These are phyloP conservation scores for Cheilosia pagana DNA, from an alignment of 2,888 invertebrate species.

Conservation along the genomic window DNA sequence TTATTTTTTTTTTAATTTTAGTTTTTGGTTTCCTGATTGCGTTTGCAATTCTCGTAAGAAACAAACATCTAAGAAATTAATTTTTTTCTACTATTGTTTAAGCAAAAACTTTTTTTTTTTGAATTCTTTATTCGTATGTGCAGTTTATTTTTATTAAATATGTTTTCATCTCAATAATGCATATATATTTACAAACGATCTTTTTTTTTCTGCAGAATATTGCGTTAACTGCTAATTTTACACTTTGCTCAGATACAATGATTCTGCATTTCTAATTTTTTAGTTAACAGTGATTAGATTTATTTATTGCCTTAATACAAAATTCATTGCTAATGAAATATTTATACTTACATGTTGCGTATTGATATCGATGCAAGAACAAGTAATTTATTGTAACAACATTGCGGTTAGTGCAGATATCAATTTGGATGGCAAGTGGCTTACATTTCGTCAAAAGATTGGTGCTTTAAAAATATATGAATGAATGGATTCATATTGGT, in stretches of 20 bases:
- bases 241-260: slow-evolving; percentile 52
- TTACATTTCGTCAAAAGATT: not conserved
- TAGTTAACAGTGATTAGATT: slow-evolving; percentile 17
- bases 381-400: slow-evolving; percentile 40
- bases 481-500: too few relatives aligned
- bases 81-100: slow-evolving; percentile 62
- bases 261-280: slow-evolving; percentile 39
- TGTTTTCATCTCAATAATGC: slow-evolving; percentile 1
- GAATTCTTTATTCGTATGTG: slow-evolving; percentile 39
- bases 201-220: slow-evolving; percentile 33
- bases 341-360: slow-evolving; percentile 38
- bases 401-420: slow-evolving; percentile 8
- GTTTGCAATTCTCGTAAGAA: slow-evolving; percentile 74
- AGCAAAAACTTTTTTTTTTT: slow-evolving; percentile 61
- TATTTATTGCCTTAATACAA: slow-evolving; percentile 69
- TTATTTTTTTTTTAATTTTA: too few relatives aligned
- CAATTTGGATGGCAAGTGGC: slow-evolving; percentile 10
- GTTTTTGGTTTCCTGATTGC: slow-evolving; percentile 63
- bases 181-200: slow-evolving; percentile 21
- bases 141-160: slow-evolving; percentile 24
- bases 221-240: slow-evolving; percentile 52
- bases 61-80: slow-evolving; percentile 64
- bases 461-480: not conserved
- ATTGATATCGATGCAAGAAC: slow-evolving; percentile 47
- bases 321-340: slow-evolving; percentile 60